These are phyloP conservation scores for Laterallus jamaicensis DNA, from an alignment of 2,113 vertebrate species.

Conservation along the genomic window DNA sequence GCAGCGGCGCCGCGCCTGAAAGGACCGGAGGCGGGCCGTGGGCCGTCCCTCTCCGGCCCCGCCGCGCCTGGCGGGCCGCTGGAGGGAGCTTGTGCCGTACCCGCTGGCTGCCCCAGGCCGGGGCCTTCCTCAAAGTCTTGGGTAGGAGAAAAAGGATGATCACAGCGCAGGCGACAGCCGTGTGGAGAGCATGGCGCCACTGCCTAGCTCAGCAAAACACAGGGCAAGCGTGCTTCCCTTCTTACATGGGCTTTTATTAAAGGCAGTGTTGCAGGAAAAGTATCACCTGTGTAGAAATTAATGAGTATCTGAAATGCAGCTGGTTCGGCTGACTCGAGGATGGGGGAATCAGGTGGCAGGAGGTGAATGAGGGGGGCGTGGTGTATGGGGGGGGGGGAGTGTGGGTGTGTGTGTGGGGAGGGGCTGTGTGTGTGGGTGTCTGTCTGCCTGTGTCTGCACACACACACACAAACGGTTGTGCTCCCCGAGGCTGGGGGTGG, in stretches of 20 bases:
- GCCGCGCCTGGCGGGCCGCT: background rate
- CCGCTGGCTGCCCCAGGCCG: rapidly evolving
- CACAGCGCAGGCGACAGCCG: rapidly evolving
- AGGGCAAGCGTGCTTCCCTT: background rate
- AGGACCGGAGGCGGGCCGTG: background rate
- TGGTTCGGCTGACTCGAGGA: background rate
- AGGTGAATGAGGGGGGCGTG: too few relatives aligned
- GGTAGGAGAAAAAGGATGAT: rapidly evolving
- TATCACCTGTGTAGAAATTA: background rate
- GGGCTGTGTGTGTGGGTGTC: too few relatives aligned
- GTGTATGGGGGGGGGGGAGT: too few relatives aligned
- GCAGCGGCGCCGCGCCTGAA: too few relatives aligned
- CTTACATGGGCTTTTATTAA: background rate
- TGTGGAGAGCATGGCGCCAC: rapidly evolving
- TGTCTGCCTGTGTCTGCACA: too few relatives aligned
- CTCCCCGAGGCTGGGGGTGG: background rate
- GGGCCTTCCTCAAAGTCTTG: rapidly evolving
- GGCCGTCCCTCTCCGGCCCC: background rate
- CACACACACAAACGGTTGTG: too few relatives aligned
- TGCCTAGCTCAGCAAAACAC: rapidly evolving
- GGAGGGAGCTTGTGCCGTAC: too few relatives aligned
- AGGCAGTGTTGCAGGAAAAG: background rate
- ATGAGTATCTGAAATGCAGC: rapidly evolving
- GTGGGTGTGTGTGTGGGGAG: too few relatives aligned
- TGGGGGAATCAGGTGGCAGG: background rate